Base-by-base conservation (phyloP, 2,888 invertebrate genomes). In the Chironomus tentans region DNA sequence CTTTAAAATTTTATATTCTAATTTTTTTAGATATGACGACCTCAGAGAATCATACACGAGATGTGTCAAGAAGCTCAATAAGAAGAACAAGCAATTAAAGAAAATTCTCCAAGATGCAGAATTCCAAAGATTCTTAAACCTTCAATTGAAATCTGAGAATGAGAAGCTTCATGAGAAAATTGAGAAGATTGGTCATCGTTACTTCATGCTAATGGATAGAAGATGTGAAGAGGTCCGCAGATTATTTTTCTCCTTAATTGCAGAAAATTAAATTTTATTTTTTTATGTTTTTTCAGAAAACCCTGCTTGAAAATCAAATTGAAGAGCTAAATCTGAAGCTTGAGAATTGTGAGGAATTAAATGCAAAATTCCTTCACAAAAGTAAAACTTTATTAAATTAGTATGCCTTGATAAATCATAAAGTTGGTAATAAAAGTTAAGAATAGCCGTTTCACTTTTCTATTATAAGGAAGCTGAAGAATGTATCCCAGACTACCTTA, bases 1-100 rank as follows among this genome's bases (percentile, higher is more conserved):
- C n/a, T n/a, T n/a, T n/a, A n/a, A n/a, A n/a, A n/a, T n/a, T n/a
- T n/a, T n/a, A n/a, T n/a, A n/a, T n/a, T n/a, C n/a, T n/a, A n/a
- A n/a, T n/a, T n/a, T 3, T 38, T 38, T 10, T 2, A 74, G 69
- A 56, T 76, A 69, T 24, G 76, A 76, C 46, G 76, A 76, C 4
- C 69, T 76, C 12, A 50, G 69, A 5, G 10, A 76, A 56, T 28
- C 69, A 12, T 69, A 76, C 50, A 61, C 69, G 21, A 50, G 24
- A 69, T 15, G 38, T 18, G 56, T 76, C 0, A 68, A 50, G 21
- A 76, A 76, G 12, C 7, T 76, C 1, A n/a, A 10, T 5, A 68
- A 38, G n/a, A 76, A 76, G n/a, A 61, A 21, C 38, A 69, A 69
- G 13, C 28, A 76, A 12, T 5, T 69, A n/a, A 68, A 38, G 15